Evolutionary conservation across 2,797 vertebrate species (phyloP).

Genomic region (Tenualosa ilisha): DNA sequence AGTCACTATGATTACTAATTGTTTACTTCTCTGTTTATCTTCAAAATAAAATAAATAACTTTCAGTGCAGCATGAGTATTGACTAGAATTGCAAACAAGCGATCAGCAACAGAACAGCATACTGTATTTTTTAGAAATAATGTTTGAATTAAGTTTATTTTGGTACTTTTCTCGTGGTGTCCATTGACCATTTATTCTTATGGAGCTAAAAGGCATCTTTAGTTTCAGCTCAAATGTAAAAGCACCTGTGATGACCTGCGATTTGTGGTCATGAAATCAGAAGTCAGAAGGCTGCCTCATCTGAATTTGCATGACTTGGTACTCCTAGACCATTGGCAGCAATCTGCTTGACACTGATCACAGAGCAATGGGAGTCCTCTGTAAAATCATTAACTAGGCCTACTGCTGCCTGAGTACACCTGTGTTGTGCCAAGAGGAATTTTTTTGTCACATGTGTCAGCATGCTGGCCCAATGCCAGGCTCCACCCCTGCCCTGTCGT

Average conservation of each 20-base stretch:
- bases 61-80: no score
- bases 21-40: neutral
- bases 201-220: neutral
- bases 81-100: no score
- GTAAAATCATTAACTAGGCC: conserved; percentile 12
- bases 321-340: neutral
- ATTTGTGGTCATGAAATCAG: neutral
- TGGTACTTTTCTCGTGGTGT: neutral
- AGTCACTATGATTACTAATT: neutral
- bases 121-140: neutral
- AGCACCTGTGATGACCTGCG: neutral
- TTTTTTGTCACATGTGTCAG: neutral
- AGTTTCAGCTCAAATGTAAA: neutral
- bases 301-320: neutral
- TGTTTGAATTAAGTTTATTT: neutral
- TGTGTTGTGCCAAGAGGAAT: neutral
- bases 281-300: neutral
- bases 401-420: neutral
- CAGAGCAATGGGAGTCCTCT: conserved; percentile 4
- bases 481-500: conserved; percentile 16
- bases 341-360: neutral
- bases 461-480: neutral
- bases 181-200: neutral
- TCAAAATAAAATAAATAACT: neutral
- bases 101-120: no score